phyloP scores from a whole-genome alignment of 2,888 invertebrate species.

The Drosophila prostipennis region DNA sequence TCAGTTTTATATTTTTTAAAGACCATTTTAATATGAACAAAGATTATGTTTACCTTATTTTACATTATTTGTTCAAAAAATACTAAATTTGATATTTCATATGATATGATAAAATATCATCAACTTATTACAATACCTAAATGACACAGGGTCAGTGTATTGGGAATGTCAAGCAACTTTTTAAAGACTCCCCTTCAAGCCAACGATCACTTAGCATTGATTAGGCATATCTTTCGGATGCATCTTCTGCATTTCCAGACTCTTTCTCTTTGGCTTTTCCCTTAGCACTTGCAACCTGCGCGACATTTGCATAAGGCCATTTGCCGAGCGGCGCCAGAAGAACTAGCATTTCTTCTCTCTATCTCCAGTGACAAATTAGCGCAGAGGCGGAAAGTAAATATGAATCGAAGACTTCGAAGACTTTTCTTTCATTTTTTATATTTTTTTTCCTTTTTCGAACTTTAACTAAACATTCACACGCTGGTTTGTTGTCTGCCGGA shows the following conservation, averaged over 20 bases:
- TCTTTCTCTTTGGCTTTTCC: conserved; percentile 35
- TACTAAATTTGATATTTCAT: too few relatives aligned
- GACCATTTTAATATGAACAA: too few relatives aligned
- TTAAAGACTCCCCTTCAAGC: not conserved
- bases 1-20: too few relatives aligned
- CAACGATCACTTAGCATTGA: conserved; percentile 35
- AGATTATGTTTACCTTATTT: too few relatives aligned
- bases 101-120: too few relatives aligned
- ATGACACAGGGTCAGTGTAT: not conserved
- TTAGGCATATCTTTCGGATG: conserved; percentile 18
- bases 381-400: conserved; percentile 31
- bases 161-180: not conserved
- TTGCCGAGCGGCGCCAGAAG: not conserved
- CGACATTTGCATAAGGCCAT: conserved; percentile 6
- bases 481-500: conserved; percentile 68
- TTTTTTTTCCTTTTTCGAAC: conserved; percentile 11
- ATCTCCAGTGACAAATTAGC: conserved; percentile 22
- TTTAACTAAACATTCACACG: conserved; percentile 72
- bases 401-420: conserved; percentile 24
- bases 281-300: conserved; percentile 23
- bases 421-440: not conserved
- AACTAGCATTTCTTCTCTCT: not conserved
- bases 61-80: too few relatives aligned
- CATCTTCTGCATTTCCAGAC: not conserved
- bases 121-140: not conserved